These are phyloP conservation scores for Phalacrocorax aristotelis DNA, from an alignment of 2,113 vertebrate genomes.

Conservation along the genomic window DNA sequence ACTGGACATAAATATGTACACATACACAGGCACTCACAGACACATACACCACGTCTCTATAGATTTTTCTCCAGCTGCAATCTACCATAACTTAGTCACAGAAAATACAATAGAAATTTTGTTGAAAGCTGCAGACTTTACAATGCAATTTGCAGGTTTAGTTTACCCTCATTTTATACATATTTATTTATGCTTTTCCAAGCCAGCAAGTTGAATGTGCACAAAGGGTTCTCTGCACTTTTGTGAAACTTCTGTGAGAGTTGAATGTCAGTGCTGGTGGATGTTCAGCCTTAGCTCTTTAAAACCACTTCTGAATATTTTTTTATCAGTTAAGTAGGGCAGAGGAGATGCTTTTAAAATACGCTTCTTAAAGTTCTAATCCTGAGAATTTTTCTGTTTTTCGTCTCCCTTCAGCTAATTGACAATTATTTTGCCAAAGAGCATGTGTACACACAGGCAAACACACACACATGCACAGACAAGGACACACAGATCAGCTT, in stretches of 20 bases:
- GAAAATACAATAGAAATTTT: background rate
- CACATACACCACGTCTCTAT: background rate
- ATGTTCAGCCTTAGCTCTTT: background rate
- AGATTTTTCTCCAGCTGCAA: background rate
- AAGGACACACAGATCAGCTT: background rate
- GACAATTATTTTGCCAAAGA: background rate
- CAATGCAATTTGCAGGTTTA: background rate
- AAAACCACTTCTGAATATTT: background rate
- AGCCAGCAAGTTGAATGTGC: background rate
- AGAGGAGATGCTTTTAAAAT: background rate
- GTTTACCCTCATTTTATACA: background rate
- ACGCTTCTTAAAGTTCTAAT: background rate
- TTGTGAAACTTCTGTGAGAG: background rate
- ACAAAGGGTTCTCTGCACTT: background rate
- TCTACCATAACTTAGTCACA: background rate
- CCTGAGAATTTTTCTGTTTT: background rate
- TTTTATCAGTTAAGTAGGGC: background rate
- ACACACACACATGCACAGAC: background rate
- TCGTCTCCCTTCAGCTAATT: background rate
- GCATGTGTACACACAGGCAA: fast-evolving
- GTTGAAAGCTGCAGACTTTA: background rate
- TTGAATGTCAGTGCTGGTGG: background rate
- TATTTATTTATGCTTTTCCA: background rate
- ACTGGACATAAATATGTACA: background rate
- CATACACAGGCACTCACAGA: background rate